Conservation (phyloP, 2,113 vertebrate species). For the Notothenia rossii region DNA sequence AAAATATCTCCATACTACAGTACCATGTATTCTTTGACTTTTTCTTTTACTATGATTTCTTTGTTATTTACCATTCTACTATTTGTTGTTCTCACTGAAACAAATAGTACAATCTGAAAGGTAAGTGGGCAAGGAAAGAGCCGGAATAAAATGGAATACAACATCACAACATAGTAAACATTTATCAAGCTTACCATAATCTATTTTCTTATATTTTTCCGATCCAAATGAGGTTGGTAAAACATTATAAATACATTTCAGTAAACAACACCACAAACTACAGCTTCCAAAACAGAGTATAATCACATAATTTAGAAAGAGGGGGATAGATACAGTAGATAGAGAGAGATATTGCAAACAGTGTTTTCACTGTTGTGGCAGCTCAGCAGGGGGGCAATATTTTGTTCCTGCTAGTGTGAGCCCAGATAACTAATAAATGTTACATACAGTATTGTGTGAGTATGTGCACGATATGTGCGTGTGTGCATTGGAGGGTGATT, state of each 20-base stretch:
- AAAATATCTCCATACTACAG: neutral
- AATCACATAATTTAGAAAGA: neutral
- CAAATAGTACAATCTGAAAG: neutral
- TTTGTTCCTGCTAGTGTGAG: constrained; percentile 49
- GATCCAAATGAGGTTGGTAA: neutral
- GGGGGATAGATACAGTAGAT: constrained; percentile 32
- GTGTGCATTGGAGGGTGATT: constrained; percentile 30
- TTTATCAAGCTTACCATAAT: neutral
- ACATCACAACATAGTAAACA: neutral
- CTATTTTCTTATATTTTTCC: neutral
- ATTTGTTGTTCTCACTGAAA: no score
- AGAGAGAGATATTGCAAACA: constrained; percentile 35
- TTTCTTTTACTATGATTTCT: neutral
- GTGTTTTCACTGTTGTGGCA: constrained; percentile 56
- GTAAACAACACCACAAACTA: neutral
- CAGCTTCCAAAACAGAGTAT: neutral
- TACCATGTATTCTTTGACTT: neutral
- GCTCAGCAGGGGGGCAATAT: constrained; percentile 54
- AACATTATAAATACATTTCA: neutral
- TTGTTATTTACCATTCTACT: neutral
- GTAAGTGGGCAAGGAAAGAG: neutral
- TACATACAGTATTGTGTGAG: constrained; percentile 32
- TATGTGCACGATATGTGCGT: neutral
- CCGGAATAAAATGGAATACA: neutral
- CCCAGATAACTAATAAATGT: constrained; percentile 55